Evolutionary conservation across 2,888 invertebrate species (phyloP).

Genomic region (Catocala sponsa): DNA sequence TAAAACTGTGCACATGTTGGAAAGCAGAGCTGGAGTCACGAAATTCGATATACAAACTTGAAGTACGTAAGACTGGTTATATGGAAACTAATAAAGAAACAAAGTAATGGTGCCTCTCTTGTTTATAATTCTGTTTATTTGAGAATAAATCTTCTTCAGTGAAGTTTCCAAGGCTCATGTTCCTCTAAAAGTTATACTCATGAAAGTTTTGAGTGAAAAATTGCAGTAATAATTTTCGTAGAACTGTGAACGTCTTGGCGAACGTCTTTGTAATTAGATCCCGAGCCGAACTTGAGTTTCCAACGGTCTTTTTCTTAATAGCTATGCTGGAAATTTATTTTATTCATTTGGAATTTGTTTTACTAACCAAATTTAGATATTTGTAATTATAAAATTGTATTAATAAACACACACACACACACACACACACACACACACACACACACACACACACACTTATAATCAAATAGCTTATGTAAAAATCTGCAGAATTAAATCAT

Average conservation of each 20-base stretch:
- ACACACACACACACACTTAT: too few species aligned
- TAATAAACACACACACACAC: too few species aligned
- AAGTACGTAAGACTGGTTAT: slow-evolving; percentile 18
- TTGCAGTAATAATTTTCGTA: slow-evolving; percentile 79
- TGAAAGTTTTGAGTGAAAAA: slow-evolving; percentile 81
- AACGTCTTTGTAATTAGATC: slow-evolving; percentile 77
- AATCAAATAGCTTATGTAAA: too few species aligned
- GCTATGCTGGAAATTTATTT: slow-evolving; percentile 69
- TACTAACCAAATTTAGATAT: not conserved
- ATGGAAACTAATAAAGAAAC: slow-evolving; percentile 56
- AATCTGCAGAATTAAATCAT: too few species aligned
- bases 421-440: too few species aligned
- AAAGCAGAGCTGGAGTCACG: not conserved
- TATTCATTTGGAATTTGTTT: slow-evolving; percentile 43
- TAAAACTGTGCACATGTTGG: slow-evolving; percentile 1
- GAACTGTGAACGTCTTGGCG: slow-evolving; percentile 71
- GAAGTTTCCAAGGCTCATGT: slow-evolving; percentile 60
- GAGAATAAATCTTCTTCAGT: slow-evolving; percentile 64
- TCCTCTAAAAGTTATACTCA: slow-evolving; percentile 64
- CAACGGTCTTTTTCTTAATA: slow-evolving; percentile 69
- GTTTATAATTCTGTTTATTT: slow-evolving; percentile 63
- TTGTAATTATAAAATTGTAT: too few species aligned
- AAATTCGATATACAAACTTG: slow-evolving; percentile 2
- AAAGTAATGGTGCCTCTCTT: slow-evolving; percentile 41
- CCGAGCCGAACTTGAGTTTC: slow-evolving; percentile 65